Base-by-base conservation (phyloP, 2,888 invertebrate species). In the Melinaea marsaeus region DNA sequence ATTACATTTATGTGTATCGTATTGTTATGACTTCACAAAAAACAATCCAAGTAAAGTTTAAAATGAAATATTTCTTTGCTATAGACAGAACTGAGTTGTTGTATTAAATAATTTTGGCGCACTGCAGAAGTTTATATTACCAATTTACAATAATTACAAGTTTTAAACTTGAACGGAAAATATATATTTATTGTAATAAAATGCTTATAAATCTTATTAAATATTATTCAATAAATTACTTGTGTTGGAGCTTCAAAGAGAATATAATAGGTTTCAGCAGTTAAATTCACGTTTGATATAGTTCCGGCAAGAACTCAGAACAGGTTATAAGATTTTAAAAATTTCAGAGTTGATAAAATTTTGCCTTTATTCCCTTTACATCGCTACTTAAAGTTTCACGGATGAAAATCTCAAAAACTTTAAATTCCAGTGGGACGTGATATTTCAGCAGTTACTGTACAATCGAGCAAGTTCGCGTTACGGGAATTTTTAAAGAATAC, bases 361-460 rank as follows among this genome's bases (percentile, higher is more conserved):
- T 67, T 62, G 62, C 66, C 65, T 69, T 66, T 70, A 69, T 69
- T 64, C 61, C 67, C 69, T 61, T 63, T 60, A 69, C 69, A 64
- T 65, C 62, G 67, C 67, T 60, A 69, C 67, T 70, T 70, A 62
- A 70, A 70, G 69, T 70, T 70, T 67, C 58, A 67, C 70, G 70
- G 65, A 67, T 69, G 65, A 67, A 67, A 70, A 69, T 69, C 69
- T 69, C 64, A 63, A 67, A 60, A 69, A 69, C 59, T 70, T 69
- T 65, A 70, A 69, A 69, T 70, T 70, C 69, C 61, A 42, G 55
- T 33, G 70, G 69, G 70, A 70, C 70, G 70, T 70, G 70, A 70
- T 69, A 69, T 70, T 70, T 65, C 69, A 64, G 63, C 67, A 59
- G 67, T 63, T 58, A 63, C 66, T 56, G 57, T 62, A 66, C 70